Evolutionary conservation across 2,113 vertebrate species (phyloP).

Genomic region (Ceyx cyanopectus): DNA sequence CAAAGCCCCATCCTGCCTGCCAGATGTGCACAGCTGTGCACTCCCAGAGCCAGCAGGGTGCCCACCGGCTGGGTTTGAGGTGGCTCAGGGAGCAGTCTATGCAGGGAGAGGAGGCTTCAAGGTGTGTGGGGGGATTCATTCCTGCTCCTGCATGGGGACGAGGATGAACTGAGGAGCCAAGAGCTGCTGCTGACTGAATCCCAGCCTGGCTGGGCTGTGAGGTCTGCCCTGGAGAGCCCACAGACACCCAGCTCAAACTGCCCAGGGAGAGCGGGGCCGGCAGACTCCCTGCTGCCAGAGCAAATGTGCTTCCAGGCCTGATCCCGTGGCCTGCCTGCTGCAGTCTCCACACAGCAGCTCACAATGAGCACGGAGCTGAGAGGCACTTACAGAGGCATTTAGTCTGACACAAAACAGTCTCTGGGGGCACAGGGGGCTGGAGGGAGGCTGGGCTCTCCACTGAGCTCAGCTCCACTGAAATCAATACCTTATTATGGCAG

Average conservation of each 20-base stretch:
- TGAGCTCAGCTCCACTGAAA: not conserved
- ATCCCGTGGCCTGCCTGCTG: not conserved
- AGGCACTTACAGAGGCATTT: slow-evolving; percentile 39
- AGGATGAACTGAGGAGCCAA: not conserved
- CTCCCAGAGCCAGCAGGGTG: not conserved
- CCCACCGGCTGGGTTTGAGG: not conserved
- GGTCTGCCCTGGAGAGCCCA: not conserved
- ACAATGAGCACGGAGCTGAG: not conserved
- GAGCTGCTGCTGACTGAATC: not conserved
- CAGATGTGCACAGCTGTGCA: not conserved
- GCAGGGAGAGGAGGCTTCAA: not conserved
- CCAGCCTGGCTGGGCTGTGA: not conserved
- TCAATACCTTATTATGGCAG: not conserved
- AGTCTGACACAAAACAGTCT: slow-evolving; percentile 12
- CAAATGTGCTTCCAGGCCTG: not conserved
- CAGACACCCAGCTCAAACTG: not conserved
- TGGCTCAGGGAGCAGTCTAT: not conserved
- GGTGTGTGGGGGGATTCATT: not conserved
- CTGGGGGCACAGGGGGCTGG: not conserved
- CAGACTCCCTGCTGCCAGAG: not conserved
- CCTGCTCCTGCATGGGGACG: not conserved
- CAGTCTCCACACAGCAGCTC: not conserved
- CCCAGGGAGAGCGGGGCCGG: not conserved
- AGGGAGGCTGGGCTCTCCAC: not conserved
- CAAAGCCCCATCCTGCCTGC: not conserved